Evolutionary conservation across 2,888 invertebrate genomes (phyloP).

Genomic region (Troilus luridus): DNA sequence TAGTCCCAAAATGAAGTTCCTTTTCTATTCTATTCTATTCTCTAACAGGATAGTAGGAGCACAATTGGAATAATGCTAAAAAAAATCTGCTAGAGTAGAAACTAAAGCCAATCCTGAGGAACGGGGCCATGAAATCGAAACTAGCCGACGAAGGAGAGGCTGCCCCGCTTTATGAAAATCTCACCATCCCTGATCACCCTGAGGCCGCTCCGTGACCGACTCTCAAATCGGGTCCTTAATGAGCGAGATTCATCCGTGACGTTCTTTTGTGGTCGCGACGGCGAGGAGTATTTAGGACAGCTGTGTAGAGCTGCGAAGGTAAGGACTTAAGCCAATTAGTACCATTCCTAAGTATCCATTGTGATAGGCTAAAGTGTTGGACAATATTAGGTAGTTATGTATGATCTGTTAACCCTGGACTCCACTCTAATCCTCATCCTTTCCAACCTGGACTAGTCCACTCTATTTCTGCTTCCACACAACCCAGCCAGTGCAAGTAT

Average conservation of each 20-base stretch:
- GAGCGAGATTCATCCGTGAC: neutral
- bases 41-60: no score
- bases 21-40: no score
- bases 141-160: neutral
- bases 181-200: neutral
- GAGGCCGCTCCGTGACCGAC: neutral
- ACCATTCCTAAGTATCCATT: no score
- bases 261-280: neutral
- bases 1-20: no score
- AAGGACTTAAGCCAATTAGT: neutral
- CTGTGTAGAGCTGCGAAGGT: neutral
- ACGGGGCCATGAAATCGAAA: neutral
- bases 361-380: no score
- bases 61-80: no score
- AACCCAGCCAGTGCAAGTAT: no score
- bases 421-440: no score
- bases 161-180: conserved; percentile 7
- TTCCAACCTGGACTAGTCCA: no score
- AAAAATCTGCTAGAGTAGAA: neutral
- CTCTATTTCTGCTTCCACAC: no score
- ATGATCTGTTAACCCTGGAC: no score
- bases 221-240: neutral
- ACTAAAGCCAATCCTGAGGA: neutral
- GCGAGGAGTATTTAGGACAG: neutral
- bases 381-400: no score